Conservation (phyloP, 1,140 invertebrate species). For the Spodoptera frugiperda region DNA sequence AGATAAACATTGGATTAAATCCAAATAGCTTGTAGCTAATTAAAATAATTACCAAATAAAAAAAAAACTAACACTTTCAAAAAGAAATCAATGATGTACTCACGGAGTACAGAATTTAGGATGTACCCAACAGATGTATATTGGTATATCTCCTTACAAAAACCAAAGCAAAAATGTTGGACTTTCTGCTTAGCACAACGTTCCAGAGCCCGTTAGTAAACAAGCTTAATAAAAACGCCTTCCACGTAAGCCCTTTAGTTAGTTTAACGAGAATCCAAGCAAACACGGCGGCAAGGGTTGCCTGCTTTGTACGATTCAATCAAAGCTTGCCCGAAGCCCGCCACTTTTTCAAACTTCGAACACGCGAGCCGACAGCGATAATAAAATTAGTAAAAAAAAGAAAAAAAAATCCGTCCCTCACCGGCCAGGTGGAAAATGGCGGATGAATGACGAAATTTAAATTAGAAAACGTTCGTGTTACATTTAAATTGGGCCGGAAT, state of each 20-base stretch:
- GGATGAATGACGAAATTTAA: slow-evolving; percentile 47
- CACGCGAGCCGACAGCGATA: not conserved
- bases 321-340: slow-evolving; percentile 52
- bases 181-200: not conserved
- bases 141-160: not conserved
- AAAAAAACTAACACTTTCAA: too few species aligned
- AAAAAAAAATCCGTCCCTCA: slow-evolving; percentile 13
- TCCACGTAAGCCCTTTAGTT: slow-evolving; percentile 54
- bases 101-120: too few species aligned
- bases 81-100: too few species aligned
- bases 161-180: not conserved
- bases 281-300: slow-evolving; percentile 61
- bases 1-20: too few species aligned
- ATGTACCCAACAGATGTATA: too few species aligned
- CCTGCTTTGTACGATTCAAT: slow-evolving; percentile 68
- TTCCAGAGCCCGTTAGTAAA: not conserved
- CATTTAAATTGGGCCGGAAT: slow-evolving; percentile 33
- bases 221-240: not conserved
- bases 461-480: slow-evolving; percentile 44
- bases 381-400: slow-evolving; percentile 22
- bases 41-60: too few species aligned
- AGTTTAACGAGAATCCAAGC: slow-evolving; percentile 60
- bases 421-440: slow-evolving; percentile 24
- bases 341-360: slow-evolving; percentile 30
- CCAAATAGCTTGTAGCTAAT: too few species aligned